These are phyloP conservation scores for Boloria selene DNA, from an alignment of 2,888 invertebrate genomes.

Conservation along the genomic window DNA sequence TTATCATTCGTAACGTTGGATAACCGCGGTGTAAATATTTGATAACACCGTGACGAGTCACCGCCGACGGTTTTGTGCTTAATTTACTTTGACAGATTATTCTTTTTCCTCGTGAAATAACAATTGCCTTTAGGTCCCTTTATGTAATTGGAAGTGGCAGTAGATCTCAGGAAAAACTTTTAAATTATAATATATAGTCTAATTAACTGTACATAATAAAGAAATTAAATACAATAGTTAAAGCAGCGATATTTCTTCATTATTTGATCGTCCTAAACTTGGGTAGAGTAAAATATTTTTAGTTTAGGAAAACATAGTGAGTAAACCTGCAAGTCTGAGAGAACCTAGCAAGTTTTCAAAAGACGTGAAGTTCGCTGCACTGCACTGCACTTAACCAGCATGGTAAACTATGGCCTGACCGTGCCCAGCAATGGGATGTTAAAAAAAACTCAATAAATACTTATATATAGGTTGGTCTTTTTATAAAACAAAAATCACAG, in stretches of 20 bases:
- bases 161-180: neutral
- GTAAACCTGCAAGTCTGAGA: too few relatives aligned
- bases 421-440: neutral
- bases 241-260: too few relatives aligned
- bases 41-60: slow-evolving; percentile 64
- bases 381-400: too few relatives aligned
- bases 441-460: neutral
- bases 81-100: slow-evolving; percentile 82
- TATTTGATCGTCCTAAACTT: too few relatives aligned
- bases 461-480: neutral
- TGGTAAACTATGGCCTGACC: too few relatives aligned
- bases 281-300: too few relatives aligned
- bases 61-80: slow-evolving; percentile 75
- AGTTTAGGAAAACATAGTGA: too few relatives aligned
- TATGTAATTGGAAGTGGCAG: too few relatives aligned
- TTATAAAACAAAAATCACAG: slow-evolving; percentile 16
- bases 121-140: neutral
- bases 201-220: neutral
- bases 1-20: slow-evolving; percentile 55
- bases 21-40: slow-evolving; percentile 73
- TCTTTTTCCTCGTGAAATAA: slow-evolving; percentile 50
- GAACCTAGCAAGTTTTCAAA: too few relatives aligned
- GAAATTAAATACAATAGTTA: too few relatives aligned
- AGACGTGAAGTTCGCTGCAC: too few relatives aligned
- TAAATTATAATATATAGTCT: neutral